phyloP scores from a whole-genome alignment of 37 sponge, comb jelly and placozoan species.

The Dysidea cf. avara region DNA sequence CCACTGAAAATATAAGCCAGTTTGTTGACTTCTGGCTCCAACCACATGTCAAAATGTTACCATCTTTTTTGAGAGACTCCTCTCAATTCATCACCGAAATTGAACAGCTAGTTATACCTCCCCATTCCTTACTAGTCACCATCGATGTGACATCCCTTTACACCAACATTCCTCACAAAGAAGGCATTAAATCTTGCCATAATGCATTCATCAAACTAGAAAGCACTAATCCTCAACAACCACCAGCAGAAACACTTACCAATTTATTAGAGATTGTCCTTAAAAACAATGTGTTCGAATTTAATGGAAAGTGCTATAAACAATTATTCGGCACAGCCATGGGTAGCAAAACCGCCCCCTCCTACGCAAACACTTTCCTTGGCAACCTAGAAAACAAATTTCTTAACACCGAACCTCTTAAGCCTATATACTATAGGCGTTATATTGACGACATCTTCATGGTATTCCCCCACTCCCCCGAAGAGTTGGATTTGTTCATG shows the following conservation, averaged over 20 bases:
- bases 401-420: not conserved
- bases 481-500: not conserved
- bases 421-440: constrained; percentile 14
- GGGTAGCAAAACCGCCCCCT: too few relatives aligned
- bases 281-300: not conserved
- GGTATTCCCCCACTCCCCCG: constrained; percentile 3
- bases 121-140: not conserved
- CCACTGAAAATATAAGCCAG: too few relatives aligned
- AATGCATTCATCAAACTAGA: too few relatives aligned
- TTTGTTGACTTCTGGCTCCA: too few relatives aligned
- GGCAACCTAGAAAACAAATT: not conserved
- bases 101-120: not conserved
- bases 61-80: too few relatives aligned
- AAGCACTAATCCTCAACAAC: not conserved
- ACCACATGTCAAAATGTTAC: not conserved
- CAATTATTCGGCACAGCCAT: too few relatives aligned
- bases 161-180: not conserved
- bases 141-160: constrained; percentile 1
- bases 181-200: too few relatives aligned
- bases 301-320: too few relatives aligned
- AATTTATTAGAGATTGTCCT: too few relatives aligned
- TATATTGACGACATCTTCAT: constrained; percentile 61
- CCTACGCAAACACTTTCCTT: not conserved
- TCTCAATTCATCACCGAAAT: constrained; percentile 8
- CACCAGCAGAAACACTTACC: not conserved